Percentiles rank a stretch among this genome's conserved stretches.
These are phyloP conservation scores for Acleris holmiana DNA, from an alignment of 2,888 invertebrate genomes.

Conservation along the genomic window DNA sequence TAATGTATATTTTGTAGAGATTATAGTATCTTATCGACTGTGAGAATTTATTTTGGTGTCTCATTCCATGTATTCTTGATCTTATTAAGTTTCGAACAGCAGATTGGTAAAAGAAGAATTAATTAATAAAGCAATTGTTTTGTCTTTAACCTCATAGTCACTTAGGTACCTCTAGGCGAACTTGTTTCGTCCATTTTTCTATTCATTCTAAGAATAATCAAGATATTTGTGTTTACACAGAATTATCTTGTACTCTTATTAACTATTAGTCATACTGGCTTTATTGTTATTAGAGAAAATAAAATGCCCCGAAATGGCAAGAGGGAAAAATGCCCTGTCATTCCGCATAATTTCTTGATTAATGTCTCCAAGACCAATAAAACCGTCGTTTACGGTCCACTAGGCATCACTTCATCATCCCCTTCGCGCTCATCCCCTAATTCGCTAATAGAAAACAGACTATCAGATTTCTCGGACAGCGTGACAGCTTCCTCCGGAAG, in stretches of 20 bases:
- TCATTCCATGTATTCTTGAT: too few relatives aligned
- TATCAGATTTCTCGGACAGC: conserved; percentile 72
- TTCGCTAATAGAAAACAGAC: conserved; percentile 80
- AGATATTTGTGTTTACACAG: too few relatives aligned
- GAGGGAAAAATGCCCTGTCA: conserved; percentile 1
- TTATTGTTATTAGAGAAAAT: neutral
- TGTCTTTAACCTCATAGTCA: too few relatives aligned
- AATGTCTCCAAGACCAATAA: conserved; percentile 31
- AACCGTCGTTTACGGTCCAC: conserved; percentile 35
- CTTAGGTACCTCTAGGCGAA: too few relatives aligned
- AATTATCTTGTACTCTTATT: too few relatives aligned
- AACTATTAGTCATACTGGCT: neutral
- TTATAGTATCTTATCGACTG: too few relatives aligned
- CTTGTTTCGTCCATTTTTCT: neutral
- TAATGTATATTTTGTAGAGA: too few relatives aligned
- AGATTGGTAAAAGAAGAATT: too few relatives aligned
- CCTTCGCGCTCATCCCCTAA: conserved; percentile 68
- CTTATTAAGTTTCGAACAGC: too few relatives aligned
- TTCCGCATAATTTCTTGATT: conserved; percentile 28
- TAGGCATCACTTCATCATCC: conserved; percentile 36
- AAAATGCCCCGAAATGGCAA: neutral
- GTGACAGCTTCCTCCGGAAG: conserved; percentile 74
- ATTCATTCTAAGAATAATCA: neutral
- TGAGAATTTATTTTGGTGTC: too few relatives aligned
- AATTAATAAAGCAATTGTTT: too few relatives aligned